A percentile compares a stretch with the other conserved stretches of the same genome.
These are phyloP conservation scores for Cavia porcellus DNA, from an alignment of 2,113 vertebrate genomes.

Conservation along the genomic window DNA sequence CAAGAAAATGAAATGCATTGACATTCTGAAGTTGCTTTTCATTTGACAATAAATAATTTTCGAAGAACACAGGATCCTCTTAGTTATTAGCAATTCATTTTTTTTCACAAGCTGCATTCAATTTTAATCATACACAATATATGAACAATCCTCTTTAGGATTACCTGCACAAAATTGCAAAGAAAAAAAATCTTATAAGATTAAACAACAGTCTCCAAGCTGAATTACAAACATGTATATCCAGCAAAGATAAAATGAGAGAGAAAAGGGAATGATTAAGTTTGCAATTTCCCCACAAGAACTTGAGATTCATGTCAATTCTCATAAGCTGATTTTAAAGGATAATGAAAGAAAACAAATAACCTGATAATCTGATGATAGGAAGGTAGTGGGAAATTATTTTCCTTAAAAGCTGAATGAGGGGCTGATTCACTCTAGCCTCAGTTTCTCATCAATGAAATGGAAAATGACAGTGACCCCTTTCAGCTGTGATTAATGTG, in stretches of 20 bases:
- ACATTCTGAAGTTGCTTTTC: slow-evolving; percentile 66
- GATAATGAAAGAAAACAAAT: slow-evolving; percentile 73
- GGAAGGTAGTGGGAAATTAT: not conserved
- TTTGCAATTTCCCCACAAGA: slow-evolving; percentile 52
- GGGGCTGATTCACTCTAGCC: not conserved
- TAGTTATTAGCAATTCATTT: slow-evolving; percentile 66
- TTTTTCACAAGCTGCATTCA: slow-evolving; percentile 61
- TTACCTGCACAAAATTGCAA: slow-evolving; percentile 75
- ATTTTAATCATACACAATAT: slow-evolving; percentile 71
- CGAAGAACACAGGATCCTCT: slow-evolving; percentile 43
- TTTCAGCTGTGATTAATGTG: no score
- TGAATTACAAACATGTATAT: slow-evolving; percentile 22
- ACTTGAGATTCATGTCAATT: slow-evolving; percentile 66
- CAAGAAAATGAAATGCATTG: slow-evolving; percentile 28
- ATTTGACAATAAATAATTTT: slow-evolving; percentile 62
- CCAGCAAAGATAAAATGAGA: slow-evolving; percentile 21
- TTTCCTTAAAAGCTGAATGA: not conserved
- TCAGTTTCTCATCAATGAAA: not conserved
- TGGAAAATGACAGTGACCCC: not conserved
- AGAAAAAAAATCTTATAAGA: slow-evolving; percentile 54
- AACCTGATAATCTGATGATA: slow-evolving; percentile 40
- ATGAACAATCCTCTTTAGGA: slow-evolving; percentile 76
- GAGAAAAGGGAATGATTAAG: slow-evolving; percentile 1
- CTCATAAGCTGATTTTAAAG: slow-evolving; percentile 45
- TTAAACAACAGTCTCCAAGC: slow-evolving; percentile 56